phyloP scores from a whole-genome alignment of 2,888 invertebrate species.

The Hemistola chrysoprasaria region DNA sequence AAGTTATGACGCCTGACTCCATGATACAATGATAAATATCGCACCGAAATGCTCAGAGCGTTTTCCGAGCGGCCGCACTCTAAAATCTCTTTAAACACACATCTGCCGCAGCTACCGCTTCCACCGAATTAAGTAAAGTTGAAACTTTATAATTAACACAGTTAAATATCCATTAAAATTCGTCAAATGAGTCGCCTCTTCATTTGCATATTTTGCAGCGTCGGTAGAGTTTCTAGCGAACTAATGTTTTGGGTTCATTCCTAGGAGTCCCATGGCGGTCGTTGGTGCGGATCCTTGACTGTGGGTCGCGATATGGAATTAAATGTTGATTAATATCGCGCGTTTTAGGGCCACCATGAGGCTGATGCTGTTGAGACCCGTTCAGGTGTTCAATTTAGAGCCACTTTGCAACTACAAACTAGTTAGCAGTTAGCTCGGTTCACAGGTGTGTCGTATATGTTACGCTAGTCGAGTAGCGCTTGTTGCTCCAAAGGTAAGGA shows the following conservation, averaged over 20 bases:
- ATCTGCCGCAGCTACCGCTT: slow-evolving; percentile 40
- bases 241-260: slow-evolving; percentile 63
- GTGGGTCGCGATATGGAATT: slow-evolving; percentile 62
- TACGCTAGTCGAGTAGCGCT: slow-evolving; percentile 42
- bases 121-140: slow-evolving; percentile 50
- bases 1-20: slow-evolving; percentile 15
- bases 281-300: slow-evolving; percentile 53
- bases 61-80: slow-evolving; percentile 31
- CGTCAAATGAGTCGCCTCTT: slow-evolving; percentile 71
- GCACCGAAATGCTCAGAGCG: slow-evolving; percentile 25
- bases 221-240: slow-evolving; percentile 50
- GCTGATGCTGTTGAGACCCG: slow-evolving; percentile 43
- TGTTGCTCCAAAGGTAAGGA: slow-evolving; percentile 40
- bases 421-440: slow-evolving; percentile 55
- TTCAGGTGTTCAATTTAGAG: slow-evolving; percentile 66
- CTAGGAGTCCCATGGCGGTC: slow-evolving; percentile 63
- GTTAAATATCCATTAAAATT: slow-evolving; percentile 78
- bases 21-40: slow-evolving; percentile 16
- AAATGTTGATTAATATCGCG: slow-evolving; percentile 76
- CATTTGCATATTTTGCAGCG: slow-evolving; percentile 75
- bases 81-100: slow-evolving; percentile 49
- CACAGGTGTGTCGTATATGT: slow-evolving; percentile 50
- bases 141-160: slow-evolving; percentile 71
- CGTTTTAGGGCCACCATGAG: slow-evolving; percentile 52
- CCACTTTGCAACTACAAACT: slow-evolving; percentile 68